These are phyloP conservation scores for Gorsachius magnificus DNA, from an alignment of 2,797 vertebrate species.

Conservation along the genomic window DNA sequence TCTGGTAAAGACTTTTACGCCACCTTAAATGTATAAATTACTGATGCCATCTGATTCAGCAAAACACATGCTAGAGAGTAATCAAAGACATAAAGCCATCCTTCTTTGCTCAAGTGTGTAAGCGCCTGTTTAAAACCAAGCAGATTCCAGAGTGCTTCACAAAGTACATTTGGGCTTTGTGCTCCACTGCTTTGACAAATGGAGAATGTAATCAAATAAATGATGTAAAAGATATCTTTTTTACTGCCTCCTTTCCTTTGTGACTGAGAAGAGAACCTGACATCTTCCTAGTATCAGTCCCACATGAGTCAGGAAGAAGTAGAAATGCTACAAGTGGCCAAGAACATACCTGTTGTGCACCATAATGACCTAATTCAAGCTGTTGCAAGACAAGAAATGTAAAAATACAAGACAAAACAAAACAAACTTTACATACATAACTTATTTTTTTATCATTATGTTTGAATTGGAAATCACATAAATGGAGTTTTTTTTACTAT, in stretches of 20 bases:
- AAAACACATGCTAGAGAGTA: neutral
- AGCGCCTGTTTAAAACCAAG: neutral
- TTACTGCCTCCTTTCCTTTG: neutral
- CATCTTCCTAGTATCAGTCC: neutral
- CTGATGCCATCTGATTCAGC: neutral
- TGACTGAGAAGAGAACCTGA: neutral
- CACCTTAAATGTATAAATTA: neutral
- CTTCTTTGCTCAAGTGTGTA: neutral
- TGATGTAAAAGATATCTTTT: neutral
- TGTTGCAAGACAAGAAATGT: neutral
- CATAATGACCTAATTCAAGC: neutral
- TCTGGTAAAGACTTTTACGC: neutral
- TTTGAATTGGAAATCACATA: slow-evolving; percentile 26
- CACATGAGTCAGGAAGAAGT: neutral
- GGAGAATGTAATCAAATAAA: neutral
- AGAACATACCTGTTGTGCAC: neutral
- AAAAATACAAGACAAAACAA: neutral
- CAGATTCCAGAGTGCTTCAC: neutral
- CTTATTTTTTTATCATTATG: neutral
- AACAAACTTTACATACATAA: neutral
- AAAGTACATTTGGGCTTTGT: neutral
- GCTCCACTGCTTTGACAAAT: neutral
- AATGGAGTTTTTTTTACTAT: no score
- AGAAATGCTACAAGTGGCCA: neutral
- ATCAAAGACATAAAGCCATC: neutral